These are phyloP conservation scores for Sceloporus tristichus DNA, from an alignment of 2,113 vertebrate species.

Conservation along the genomic window DNA sequence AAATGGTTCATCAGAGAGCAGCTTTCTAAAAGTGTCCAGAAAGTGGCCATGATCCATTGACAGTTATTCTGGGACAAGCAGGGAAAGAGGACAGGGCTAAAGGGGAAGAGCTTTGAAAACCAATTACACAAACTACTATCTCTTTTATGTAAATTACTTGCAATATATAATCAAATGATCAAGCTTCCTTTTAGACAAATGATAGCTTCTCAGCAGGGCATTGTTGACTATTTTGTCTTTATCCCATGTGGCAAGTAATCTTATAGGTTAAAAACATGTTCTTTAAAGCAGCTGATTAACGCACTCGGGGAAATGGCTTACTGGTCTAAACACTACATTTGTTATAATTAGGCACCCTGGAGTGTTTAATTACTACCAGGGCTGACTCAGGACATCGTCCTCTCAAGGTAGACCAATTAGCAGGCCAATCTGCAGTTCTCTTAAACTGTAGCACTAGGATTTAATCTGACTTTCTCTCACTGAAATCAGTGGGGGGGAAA, in stretches of 20 bases:
- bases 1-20: not conserved
- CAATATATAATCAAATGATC: not conserved
- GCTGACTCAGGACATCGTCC: conserved; percentile 51
- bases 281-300: conserved; percentile 70
- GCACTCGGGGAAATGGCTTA: conserved; percentile 52
- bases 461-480: conserved; percentile 19
- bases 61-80: not conserved
- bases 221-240: conserved; percentile 66
- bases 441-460: conserved; percentile 7
- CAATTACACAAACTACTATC: too few relatives aligned
- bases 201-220: conserved; percentile 52
- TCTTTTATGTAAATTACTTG: conserved; percentile 10
- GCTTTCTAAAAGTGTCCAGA: not conserved
- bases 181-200: conserved; percentile 63
- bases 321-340: conserved; percentile 42
- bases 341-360: conserved; percentile 64
- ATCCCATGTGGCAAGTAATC: conserved; percentile 50
- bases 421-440: not conserved
- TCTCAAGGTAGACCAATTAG: conserved; percentile 47
- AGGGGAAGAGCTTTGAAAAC: not conserved
- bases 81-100: not conserved
- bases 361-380: conserved; percentile 62
- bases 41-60: not conserved
- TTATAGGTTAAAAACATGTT: conserved; percentile 50
- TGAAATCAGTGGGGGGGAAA: conserved; percentile 14